Evolutionary conservation across 2,888 invertebrate species (phyloP).

Genomic region (Fragum sueziense): DNA sequence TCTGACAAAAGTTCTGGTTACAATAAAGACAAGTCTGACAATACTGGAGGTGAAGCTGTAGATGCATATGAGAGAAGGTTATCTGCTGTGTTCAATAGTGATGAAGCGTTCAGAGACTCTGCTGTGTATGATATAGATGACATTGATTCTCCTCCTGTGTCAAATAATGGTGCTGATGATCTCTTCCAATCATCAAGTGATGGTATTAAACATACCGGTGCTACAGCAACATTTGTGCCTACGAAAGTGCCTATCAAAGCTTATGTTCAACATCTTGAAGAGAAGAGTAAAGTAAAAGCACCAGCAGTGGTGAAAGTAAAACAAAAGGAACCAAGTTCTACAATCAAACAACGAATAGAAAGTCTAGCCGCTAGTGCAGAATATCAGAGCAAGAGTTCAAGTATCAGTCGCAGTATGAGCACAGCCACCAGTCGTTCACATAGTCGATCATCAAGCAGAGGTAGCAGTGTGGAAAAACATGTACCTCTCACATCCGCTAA

Average conservation of each 20-base stretch:
- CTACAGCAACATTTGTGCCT: neutral
- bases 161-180: neutral
- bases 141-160: slow-evolving; percentile 49
- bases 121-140: slow-evolving; percentile 90
- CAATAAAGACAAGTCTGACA: slow-evolving; percentile 14
- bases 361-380: slow-evolving; percentile 66
- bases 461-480: slow-evolving; percentile 70
- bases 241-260: slow-evolving; percentile 70
- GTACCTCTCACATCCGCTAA: slow-evolving; percentile 34
- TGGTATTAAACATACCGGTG: neutral
- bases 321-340: slow-evolving; percentile 70
- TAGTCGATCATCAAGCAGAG: slow-evolving; percentile 57
- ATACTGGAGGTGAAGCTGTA: slow-evolving; percentile 51
- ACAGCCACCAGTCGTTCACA: slow-evolving; percentile 60
- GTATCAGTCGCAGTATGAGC: slow-evolving; percentile 56
- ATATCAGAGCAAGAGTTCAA: slow-evolving; percentile 43
- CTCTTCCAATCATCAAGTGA: slow-evolving; percentile 2
- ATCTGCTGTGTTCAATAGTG: slow-evolving; percentile 82
- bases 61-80: slow-evolving; percentile 82
- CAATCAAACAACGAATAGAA: slow-evolving; percentile 73
- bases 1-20: slow-evolving; percentile 4
- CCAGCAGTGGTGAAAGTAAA: slow-evolving; percentile 64
- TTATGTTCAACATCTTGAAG: slow-evolving; percentile 74
- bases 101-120: slow-evolving; percentile 90
- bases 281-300: slow-evolving; percentile 62